phyloP scores from a whole-genome alignment of 2,113 vertebrate genomes.

The Vulpes lagopus region DNA sequence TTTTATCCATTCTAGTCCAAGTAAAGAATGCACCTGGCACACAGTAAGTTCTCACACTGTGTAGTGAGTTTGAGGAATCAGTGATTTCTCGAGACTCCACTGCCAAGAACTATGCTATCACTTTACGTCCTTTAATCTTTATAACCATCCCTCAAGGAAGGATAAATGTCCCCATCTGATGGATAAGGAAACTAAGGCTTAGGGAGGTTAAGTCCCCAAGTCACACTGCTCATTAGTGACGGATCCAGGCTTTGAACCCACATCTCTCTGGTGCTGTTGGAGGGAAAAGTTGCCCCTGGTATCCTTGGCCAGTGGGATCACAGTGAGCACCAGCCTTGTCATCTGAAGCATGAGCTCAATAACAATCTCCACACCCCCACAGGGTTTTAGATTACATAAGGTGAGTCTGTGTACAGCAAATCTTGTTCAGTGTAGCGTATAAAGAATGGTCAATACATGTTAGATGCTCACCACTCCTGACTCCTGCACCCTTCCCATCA shows the following conservation, averaged over 20 bases:
- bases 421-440: background rate
- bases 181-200: background rate
- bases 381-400: background rate
- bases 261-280: background rate
- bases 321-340: background rate
- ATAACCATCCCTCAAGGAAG: background rate
- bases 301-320: too few species aligned
- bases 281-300: background rate
- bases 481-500: background rate
- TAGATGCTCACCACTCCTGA: background rate
- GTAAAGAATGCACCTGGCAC: background rate
- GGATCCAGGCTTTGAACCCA: background rate
- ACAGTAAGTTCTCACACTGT: fast-evolving
- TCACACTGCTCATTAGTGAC: too few species aligned
- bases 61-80: too few species aligned
- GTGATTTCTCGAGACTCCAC: background rate
- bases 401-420: too few species aligned
- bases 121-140: background rate
- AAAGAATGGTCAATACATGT: fast-evolving
- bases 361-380: too few species aligned
- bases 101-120: background rate
- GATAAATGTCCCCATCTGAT: too few species aligned
- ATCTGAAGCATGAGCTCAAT: background rate
- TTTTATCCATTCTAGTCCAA: background rate
- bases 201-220: background rate